Percentiles rank a stretch among this genome's conserved stretches.
phyloP scores from a whole-genome alignment of 2,113 vertebrate species.

The Perca schrenkii region DNA sequence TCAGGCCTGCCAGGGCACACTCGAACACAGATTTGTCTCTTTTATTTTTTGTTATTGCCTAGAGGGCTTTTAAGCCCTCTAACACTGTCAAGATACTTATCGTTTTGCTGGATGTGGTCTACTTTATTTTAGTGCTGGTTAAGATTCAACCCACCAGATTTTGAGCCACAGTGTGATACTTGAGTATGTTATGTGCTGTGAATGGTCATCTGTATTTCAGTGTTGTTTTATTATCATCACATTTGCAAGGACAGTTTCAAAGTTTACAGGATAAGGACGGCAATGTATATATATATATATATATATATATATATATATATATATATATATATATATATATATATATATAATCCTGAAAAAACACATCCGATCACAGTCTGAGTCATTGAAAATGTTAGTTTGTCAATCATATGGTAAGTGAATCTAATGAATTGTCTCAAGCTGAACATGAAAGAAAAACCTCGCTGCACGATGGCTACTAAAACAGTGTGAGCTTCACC shows the following conservation, averaged over 20 bases:
- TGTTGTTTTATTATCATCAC: neutral
- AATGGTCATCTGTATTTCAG: neutral
- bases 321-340: too few species aligned
- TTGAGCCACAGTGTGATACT: neutral
- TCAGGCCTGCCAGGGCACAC: conserved; percentile 19
- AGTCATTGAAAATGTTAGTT: conserved; percentile 8
- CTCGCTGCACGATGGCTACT: conserved; percentile 56
- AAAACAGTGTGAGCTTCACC: conserved; percentile 75
- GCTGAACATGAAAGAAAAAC: conserved; percentile 45
- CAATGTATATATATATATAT: neutral
- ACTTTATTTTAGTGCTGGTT: conserved; percentile 23
- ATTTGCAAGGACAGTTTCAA: neutral
- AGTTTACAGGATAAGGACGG: neutral
- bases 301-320: too few species aligned
- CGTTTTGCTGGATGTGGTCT: conserved; percentile 19
- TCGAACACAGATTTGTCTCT: conserved; percentile 1
- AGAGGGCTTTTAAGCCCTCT: conserved; percentile 19
- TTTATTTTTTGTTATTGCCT: conserved; percentile 25
- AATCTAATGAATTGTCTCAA: conserved; percentile 51
- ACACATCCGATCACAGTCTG: neutral
- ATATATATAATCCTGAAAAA: neutral
- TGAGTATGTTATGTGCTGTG: neutral
- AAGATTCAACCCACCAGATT: conserved; percentile 1
- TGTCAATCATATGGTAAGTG: conserved; percentile 40
- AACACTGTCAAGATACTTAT: conserved; percentile 27